These are phyloP conservation scores for Paratrypauchen microcephalus DNA, from an alignment of 2,797 vertebrate genomes.

Conservation along the genomic window DNA sequence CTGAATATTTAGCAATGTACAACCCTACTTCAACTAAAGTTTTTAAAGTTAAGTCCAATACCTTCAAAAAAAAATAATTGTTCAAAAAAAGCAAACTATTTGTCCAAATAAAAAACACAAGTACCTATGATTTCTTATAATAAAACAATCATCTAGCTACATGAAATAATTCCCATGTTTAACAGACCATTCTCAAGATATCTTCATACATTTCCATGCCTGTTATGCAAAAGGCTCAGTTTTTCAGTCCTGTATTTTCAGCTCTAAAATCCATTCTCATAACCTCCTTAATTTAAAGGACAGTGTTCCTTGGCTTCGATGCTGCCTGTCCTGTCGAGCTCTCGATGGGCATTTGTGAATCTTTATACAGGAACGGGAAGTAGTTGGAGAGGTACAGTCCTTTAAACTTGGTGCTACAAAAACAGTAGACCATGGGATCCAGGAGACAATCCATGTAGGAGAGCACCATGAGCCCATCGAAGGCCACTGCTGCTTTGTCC, in stretches of 20 bases:
- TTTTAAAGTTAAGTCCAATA: not conserved
- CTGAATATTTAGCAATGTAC: not conserved
- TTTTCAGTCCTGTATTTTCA: not conserved
- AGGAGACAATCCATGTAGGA: slow-evolving; percentile 78
- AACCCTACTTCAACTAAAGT: not conserved
- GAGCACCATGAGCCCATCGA: slow-evolving; percentile 74
- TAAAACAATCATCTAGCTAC: not conserved
- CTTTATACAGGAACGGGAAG: slow-evolving; percentile 37
- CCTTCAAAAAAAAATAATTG: not conserved
- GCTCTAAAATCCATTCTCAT: not conserved
- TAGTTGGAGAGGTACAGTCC: slow-evolving; percentile 55
- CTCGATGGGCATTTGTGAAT: slow-evolving; percentile 73
- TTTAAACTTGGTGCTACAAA: slow-evolving; percentile 78
- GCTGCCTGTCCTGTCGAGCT: slow-evolving; percentile 12
- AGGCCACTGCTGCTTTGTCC: slow-evolving; percentile 55
- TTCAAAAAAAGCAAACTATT: not conserved
- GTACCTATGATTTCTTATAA: not conserved
- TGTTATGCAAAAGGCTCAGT: not conserved
- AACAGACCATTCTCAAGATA: not conserved
- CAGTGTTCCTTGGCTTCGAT: not conserved
- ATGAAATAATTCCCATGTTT: not conserved
- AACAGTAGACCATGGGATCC: slow-evolving; percentile 79
- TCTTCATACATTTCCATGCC: not conserved
- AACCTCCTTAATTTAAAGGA: slow-evolving; percentile 32
- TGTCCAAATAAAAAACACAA: not conserved